Percentiles rank a stretch among this genome's conserved stretches.
Evolutionary conservation across 2,888 invertebrate species (phyloP).

Genomic region (Caenorhabditis zanzibari): DNA sequence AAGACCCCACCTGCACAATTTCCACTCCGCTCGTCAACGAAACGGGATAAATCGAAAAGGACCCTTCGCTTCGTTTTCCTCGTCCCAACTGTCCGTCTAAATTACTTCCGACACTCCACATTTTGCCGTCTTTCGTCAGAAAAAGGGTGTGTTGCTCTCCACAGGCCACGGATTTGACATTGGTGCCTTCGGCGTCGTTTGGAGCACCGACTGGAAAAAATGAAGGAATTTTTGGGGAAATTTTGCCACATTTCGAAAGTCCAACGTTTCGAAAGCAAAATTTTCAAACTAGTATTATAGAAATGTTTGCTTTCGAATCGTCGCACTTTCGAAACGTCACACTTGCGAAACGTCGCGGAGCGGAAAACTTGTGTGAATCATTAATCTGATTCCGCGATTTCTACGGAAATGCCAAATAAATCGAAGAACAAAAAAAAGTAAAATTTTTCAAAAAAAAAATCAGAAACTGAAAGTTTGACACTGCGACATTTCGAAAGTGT

Average conservation of each 20-base stretch:
- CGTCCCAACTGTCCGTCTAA: slow-evolving; percentile 70
- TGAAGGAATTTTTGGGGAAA: background rate
- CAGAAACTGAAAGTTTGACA: no score
- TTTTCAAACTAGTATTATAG: no score
- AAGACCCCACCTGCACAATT: slow-evolving; percentile 68
- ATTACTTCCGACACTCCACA: slow-evolving; percentile 79
- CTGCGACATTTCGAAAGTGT: no score
- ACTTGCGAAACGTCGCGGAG: no score
- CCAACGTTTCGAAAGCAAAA: no score
- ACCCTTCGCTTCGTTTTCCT: slow-evolving; percentile 68
- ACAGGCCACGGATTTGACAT: slow-evolving; percentile 71
- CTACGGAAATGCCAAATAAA: no score
- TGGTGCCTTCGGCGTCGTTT: slow-evolving; percentile 64
- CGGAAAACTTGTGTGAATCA: no score
- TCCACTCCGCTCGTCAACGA: slow-evolving; percentile 59
- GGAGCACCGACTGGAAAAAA: slow-evolving; percentile 73
- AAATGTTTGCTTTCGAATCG: no score
- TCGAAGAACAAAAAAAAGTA: no score
- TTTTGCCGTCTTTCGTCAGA: slow-evolving; percentile 75
- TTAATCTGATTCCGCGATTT: no score
- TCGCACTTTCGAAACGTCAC: no score
- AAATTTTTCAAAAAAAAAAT: no score
- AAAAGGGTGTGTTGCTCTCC: slow-evolving; percentile 79
- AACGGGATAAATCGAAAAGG: slow-evolving; percentile 78
- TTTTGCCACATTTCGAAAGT: background rate